Base-by-base conservation (phyloP, 2,113 vertebrate genomes). In the Cheirogaleus medius region DNA sequence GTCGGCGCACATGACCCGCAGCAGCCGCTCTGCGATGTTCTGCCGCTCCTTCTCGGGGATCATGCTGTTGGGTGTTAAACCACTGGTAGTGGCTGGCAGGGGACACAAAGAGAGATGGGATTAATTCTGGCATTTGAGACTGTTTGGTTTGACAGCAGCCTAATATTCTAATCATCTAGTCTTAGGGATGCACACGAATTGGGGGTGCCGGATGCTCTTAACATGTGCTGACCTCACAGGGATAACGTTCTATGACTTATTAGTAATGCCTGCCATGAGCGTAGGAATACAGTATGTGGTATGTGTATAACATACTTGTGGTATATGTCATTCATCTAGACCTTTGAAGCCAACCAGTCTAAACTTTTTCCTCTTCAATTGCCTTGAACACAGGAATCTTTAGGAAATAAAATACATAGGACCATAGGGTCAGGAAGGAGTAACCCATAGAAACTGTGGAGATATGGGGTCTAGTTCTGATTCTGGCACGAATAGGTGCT, bases 11-110 rank as follows among this genome's bases (percentile, higher is more conserved):
- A 99, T 99, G 95, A 99, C 99, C 95, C 99, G 98, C 96, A 99
- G 98, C 56, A 99, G 99, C 83, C 99, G 98, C 98, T 99, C 99
- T 0, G 99, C 99, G 39, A 99, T 99, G 98, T 99, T 99, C 98
- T 99, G 99, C 42, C 99, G 98, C 98, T 99, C 99, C 98, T 99
- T 99, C 98, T 99, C 99, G 0, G 99, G 99, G 80, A 99, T 99
- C 0, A 98, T 97, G 71, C 98, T 99, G 95, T 99, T 99, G 98
- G 99, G 99, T 23, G 98, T 42, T 0, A 98, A 98, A 21, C 98
- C 97, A 2, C 98, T 86, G 0, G 98, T 58, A 0, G 98, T 82
- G 4, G 99, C 99, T 99, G 95, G 95, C 12, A 94, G 80, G 54
- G 64, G 85, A 95, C 69, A 97, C 74, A 97, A 39, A 84, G 68